phyloP scores from a whole-genome alignment of 37 sponge, comb jelly and placozoan genomes.

The Hexactinellida sp. region DNA sequence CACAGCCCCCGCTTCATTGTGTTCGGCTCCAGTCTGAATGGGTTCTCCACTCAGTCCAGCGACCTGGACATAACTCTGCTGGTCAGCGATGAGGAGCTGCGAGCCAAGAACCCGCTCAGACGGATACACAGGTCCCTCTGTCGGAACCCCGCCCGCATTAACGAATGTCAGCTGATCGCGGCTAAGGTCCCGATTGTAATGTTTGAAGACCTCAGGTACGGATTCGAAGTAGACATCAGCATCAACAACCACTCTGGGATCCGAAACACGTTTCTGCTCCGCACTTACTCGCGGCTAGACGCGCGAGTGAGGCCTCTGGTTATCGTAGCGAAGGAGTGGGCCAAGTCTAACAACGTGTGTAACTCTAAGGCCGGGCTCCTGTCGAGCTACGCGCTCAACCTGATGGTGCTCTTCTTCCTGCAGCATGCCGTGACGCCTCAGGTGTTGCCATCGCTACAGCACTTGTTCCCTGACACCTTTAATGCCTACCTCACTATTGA shows the following conservation, averaged over 20 bases:
- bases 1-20: not conserved
- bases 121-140: not conserved
- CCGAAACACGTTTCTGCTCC: not conserved
- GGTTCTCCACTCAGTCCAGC: not conserved
- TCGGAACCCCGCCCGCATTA: not conserved
- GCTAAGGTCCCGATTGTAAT: conserved; percentile 8
- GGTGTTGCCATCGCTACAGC: not conserved
- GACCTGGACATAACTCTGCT: not conserved
- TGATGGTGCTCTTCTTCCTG: conserved; percentile 15
- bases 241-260: not conserved
- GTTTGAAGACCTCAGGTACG: not conserved
- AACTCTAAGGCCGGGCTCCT: conserved; percentile 1
- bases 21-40: not conserved
- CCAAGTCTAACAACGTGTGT: conserved; percentile 3
- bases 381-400: not conserved
- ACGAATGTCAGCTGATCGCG: not conserved
- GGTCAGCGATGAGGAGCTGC: not conserved
- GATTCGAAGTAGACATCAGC: not conserved
- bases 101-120: not conserved
- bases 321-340: not conserved
- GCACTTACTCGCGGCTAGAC: not conserved
- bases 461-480: not conserved
- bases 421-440: not conserved
- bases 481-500: not conserved
- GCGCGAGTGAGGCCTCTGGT: not conserved